Conservation (phyloP, 2,888 invertebrate genomes). For the Brenthis daphne region DNA sequence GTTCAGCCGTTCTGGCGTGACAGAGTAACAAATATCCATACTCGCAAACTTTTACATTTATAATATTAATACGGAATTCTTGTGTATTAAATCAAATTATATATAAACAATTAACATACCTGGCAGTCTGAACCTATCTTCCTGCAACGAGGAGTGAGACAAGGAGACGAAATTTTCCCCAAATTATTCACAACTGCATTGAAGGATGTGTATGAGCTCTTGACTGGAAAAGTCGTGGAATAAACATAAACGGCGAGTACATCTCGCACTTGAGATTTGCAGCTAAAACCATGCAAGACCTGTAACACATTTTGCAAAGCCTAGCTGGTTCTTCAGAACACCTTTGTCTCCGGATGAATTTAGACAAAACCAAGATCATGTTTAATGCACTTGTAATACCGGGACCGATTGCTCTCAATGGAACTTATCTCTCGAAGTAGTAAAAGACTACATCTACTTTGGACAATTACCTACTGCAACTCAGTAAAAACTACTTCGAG, state of each 20-base stretch:
- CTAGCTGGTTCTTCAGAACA: neutral
- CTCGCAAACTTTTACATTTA: too few species aligned
- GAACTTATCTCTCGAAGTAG: neutral
- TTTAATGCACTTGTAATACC: neutral
- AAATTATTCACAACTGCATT: too few species aligned
- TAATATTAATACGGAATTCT: too few species aligned
- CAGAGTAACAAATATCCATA: too few species aligned
- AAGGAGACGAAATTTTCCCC: too few species aligned
- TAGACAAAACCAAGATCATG: neutral
- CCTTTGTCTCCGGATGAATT: neutral
- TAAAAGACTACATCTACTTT: neutral
- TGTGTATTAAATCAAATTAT: too few species aligned
- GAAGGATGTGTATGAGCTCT: neutral
- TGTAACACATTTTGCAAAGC: neutral
- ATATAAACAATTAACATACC: too few species aligned
- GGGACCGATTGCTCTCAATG: neutral
- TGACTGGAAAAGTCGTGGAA: neutral
- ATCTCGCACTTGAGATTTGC: neutral
- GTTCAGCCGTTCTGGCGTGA: too few species aligned
- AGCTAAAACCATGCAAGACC: neutral
- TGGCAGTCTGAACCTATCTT: too few species aligned
- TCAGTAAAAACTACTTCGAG: neutral
- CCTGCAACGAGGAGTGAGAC: too few species aligned
- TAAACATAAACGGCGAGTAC: neutral
- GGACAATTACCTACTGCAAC: neutral